Base-by-base conservation (phyloP, 2,113 vertebrate genomes). In the Lepidothrix coronata region DNA sequence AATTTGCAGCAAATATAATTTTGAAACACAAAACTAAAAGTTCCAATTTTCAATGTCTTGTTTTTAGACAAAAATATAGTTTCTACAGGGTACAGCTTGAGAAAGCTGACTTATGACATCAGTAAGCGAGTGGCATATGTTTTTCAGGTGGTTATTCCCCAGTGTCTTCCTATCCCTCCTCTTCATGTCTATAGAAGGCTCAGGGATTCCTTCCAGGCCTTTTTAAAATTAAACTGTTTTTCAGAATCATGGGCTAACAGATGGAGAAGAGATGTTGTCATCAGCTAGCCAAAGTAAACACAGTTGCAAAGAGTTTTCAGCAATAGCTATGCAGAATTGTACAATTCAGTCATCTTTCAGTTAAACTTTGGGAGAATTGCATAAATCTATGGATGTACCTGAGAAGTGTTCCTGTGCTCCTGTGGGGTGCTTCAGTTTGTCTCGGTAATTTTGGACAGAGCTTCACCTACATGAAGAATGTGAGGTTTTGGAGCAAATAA, bases 171-270 rank as follows among this genome's bases (percentile, higher is more conserved):
- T 58, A 48, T 63, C 22, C 19, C 75, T 94, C 43, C 67, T 86
- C 68, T 91, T 83, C 31, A 39, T 30, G 28, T 71, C 61, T 85
- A 2, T 7, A 65, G 57, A 94, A 90, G 39, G 48, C 39, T 88
- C 43, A 88, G 48, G 61, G 77, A 88, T 88, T 88, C 57, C 61
- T 93, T 88, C 22, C 72, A 84, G 76, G 14, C 31, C 44, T 68
- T 92, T 95, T 91, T 23, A 54, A 92, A 83, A 77, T 41, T 46
- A 17, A 74, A 68, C 41, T 75, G 33, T 88, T 90, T 90, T 92
- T 89, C 67, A 78, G 73, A 77, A 67, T n/a, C 31, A 28, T 8
- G n/a, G 59, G 35, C 76, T 91, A 90, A 91, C 84, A 96, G 89
- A 88, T 94, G 89, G 82, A 67, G 41, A 77, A 68, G 68, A 80